These are phyloP conservation scores for Petrocephalus sullivani DNA, from an alignment of 2,797 vertebrate species.

Conservation along the genomic window DNA sequence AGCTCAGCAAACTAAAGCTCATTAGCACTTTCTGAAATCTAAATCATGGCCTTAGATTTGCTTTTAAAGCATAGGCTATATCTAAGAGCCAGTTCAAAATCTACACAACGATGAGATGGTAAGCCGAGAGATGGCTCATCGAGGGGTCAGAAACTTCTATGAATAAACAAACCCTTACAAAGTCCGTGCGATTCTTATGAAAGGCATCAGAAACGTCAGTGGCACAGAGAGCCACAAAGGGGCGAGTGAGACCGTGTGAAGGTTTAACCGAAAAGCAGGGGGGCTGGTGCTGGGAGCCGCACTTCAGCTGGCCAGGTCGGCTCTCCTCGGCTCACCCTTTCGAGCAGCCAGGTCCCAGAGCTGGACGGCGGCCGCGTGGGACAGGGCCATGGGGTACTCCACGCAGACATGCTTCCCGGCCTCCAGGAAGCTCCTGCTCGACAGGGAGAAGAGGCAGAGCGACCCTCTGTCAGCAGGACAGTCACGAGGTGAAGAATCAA, in stretches of 20 bases:
- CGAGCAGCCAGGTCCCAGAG: slow-evolving; percentile 73
- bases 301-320: background rate
- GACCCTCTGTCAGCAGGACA: background rate
- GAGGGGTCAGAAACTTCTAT: background rate
- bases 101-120: background rate
- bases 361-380: slow-evolving; percentile 61
- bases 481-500: background rate
- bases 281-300: background rate
- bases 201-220: background rate
- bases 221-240: background rate
- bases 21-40: background rate
- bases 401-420: slow-evolving; percentile 89
- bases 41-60: background rate
- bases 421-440: slow-evolving; percentile 72
- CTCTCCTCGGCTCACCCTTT: slow-evolving; percentile 68
- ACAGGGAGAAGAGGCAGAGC: slow-evolving; percentile 10
- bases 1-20: background rate
- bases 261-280: background rate
- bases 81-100: background rate
- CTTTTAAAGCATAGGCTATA: background rate
- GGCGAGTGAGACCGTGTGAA: background rate
- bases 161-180: background rate
- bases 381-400: slow-evolving; percentile 84
- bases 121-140: background rate
- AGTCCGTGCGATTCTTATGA: background rate